A percentile compares a stretch with the other conserved stretches of the same genome.
Conservation (phyloP, 2,888 invertebrate genomes). For the Drosophila affinis region DNA sequence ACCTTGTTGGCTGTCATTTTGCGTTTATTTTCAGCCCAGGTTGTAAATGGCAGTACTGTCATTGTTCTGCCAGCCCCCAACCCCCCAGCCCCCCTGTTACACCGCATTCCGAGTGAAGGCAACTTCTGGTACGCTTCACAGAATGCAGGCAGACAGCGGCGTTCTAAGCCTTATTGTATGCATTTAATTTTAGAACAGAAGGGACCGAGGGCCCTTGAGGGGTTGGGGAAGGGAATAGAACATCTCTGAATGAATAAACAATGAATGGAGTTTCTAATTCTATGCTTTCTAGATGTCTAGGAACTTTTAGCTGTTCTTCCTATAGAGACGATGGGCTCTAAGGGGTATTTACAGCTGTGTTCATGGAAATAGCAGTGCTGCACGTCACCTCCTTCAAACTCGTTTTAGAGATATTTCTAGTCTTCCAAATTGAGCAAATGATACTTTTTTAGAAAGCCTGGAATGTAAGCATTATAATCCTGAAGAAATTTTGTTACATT, state of each 20-base stretch:
- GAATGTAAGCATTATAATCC: no score
- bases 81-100: background rate
- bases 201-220: background rate
- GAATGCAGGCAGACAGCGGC: conserved; percentile 11
- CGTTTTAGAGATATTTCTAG: no score
- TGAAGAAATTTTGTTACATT: no score
- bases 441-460: no score
- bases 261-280: background rate
- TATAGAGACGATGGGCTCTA: background rate
- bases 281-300: background rate
- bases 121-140: background rate
- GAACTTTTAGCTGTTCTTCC: background rate
- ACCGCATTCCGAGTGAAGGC: background rate
- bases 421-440: no score
- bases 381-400: no score
- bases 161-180: conserved; percentile 32
- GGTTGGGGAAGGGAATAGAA: background rate
- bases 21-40: conserved; percentile 51
- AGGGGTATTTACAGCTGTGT: background rate
- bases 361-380: no score
- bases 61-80: conserved; percentile 43
- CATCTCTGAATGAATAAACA: background rate
- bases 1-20: conserved; percentile 63
- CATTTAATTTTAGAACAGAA: conserved; percentile 42
- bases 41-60: conserved; percentile 61